Conservation (phyloP, 2,113 vertebrate species). For the Lanius collurio region DNA sequence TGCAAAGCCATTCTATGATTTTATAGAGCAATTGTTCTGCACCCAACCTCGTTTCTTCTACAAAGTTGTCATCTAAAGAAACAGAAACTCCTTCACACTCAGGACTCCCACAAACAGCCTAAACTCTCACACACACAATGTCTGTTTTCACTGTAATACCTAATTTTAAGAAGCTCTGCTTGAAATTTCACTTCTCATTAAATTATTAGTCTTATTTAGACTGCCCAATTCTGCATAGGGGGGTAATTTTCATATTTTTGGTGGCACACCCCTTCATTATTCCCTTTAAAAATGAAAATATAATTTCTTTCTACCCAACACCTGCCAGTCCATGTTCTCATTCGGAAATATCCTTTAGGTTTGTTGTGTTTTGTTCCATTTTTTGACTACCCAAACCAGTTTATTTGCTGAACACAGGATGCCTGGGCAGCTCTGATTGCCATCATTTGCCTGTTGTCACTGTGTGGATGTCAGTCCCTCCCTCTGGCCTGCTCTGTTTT, state of each 20-base stretch:
- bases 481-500: not conserved
- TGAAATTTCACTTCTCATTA: not conserved
- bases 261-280: not conserved
- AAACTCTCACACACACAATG: not conserved
- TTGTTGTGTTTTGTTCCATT: not conserved
- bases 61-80: not conserved
- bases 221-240: fast-evolving
- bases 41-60: not conserved
- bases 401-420: not conserved
- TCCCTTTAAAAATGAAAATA: not conserved
- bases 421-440: not conserved
- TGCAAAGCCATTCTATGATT: not conserved
- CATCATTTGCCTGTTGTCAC: not conserved
- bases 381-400: not conserved
- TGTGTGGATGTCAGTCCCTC: fast-evolving
- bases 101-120: not conserved
- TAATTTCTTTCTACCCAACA: fast-evolving
- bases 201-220: not conserved
- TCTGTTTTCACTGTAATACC: fast-evolving
- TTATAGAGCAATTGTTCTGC: not conserved
- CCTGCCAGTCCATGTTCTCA: not conserved
- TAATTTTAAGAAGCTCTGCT: not conserved
- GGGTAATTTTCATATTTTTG: not conserved
- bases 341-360: fast-evolving
- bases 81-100: not conserved